phyloP scores from a whole-genome alignment of 53 echinoderm and acorn worm genomes.

The Echinometra lucunter region DNA sequence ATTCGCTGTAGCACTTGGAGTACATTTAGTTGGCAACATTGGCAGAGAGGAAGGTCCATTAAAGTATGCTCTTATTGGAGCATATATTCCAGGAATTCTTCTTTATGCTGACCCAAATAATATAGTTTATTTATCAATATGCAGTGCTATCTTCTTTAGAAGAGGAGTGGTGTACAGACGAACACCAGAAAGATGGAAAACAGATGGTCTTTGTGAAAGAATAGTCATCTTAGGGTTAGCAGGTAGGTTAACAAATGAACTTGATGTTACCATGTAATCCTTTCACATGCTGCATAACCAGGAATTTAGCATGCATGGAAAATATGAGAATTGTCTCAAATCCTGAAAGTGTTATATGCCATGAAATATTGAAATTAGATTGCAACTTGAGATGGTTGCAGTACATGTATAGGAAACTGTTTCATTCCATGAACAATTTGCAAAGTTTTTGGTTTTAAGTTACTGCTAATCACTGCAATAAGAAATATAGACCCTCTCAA shows the following conservation, averaged over 20 bases:
- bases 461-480: too few species aligned
- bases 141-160: conserved; percentile 80
- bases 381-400: too few species aligned
- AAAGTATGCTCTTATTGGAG: conserved; percentile 72
- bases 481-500: too few species aligned
- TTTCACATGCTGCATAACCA: too few species aligned
- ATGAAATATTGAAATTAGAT: too few species aligned
- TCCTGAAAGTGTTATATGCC: too few species aligned
- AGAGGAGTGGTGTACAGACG: conserved; percentile 74
- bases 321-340: too few species aligned
- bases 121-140: conserved; percentile 73
- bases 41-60: conserved; percentile 80
- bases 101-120: conserved; percentile 69
- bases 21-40: conserved; percentile 87
- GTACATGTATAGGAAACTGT: too few species aligned
- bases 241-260: conserved; percentile 74
- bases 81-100: conserved; percentile 71
- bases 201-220: conserved; percentile 76
- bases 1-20: conserved; percentile 77
- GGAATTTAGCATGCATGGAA: too few species aligned
- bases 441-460: too few species aligned
- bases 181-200: conserved; percentile 49
- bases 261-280: too few species aligned
- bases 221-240: conserved; percentile 77
- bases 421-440: too few species aligned